Evolutionary conservation across 2,888 invertebrate species (phyloP).

Genomic region (Heteropelma amictum): DNA sequence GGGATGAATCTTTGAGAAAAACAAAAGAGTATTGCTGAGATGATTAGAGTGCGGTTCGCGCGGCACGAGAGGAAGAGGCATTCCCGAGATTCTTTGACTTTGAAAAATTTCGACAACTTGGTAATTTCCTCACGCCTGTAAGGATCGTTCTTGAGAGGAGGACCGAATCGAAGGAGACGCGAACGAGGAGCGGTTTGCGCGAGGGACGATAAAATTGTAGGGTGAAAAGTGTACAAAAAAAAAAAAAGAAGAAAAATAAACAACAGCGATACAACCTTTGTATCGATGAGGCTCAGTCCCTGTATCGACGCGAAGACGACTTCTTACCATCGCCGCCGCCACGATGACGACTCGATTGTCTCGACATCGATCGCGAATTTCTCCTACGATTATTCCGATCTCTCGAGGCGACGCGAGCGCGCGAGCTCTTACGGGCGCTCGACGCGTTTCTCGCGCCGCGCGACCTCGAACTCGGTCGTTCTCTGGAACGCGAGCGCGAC

Average conservation of each 20-base stretch:
- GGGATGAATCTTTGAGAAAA: too few species aligned
- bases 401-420: slow-evolving; percentile 64
- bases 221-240: neutral
- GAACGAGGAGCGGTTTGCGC: neutral
- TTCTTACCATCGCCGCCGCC: slow-evolving; percentile 73
- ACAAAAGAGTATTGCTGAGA: too few species aligned
- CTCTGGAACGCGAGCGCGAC: slow-evolving; percentile 58
- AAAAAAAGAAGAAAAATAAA: slow-evolving; percentile 30
- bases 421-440: slow-evolving; percentile 64
- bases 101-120: too few species aligned
- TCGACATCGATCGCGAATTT: slow-evolving; percentile 68
- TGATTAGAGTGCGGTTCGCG: too few species aligned
- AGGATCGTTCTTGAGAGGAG: too few species aligned
- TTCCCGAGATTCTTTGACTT: too few species aligned
- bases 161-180: neutral
- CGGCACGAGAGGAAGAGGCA: too few species aligned
- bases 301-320: slow-evolving; percentile 73
- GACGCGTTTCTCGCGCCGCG: slow-evolving; percentile 56
- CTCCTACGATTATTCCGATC: slow-evolving; percentile 60
- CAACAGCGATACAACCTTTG: slow-evolving; percentile 62
- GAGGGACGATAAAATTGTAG: neutral
- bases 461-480: slow-evolving; percentile 69
- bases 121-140: too few species aligned
- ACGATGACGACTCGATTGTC: slow-evolving; percentile 69
- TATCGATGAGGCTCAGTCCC: slow-evolving; percentile 68